Base-by-base conservation (phyloP, 92 coral and sea anemone genomes). In the Palythoa heliodiscus region DNA sequence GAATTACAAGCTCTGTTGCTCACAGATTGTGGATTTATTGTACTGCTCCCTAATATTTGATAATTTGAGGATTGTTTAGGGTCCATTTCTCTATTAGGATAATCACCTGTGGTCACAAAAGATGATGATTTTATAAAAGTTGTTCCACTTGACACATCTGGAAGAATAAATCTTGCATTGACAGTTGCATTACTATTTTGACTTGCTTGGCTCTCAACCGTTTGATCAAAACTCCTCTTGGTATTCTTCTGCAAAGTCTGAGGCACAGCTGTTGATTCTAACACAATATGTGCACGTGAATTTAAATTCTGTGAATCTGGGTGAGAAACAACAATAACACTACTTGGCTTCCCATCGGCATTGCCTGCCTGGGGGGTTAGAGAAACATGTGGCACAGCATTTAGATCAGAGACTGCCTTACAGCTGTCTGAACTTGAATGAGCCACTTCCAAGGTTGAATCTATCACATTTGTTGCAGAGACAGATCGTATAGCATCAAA, bases 231-330 rank as follows among this genome's bases (percentile, higher is more conserved):
- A 39, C 3, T 22, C 61, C 73, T 53, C 39, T 78, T 54, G 52
- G 79, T 24, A 75, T 54, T 75, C 24, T 43, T 79, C n/a, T 43
- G 83, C 68, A 79, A 64, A 22, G 38, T 29, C 55, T 54, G 61
- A 17, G 83, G 83, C 57, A 79, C 72, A 40, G 58, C 61, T 7
- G 73, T 39, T 38, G 83, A 79, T 20, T 79, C 83, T 43, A 79
- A 64, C 72, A 79, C 73, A 79, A 63, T 79, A 64, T 63, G 61
- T 79, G 73, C 73, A 79, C 39, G 61, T 79, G 83, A 71, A 79
- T 79, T 79, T 40, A 58, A 58, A 79, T 79, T 79, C 39, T 79
- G 57, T 2, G 83, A 73, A 24, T 72, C 63, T n/a, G 73, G 63
- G 57, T 43, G 57, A 43, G 83, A 79, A 20, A 72, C 83, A 79